Percentiles rank a stretch among this genome's conserved stretches.
Conservation (phyloP, 2,797 vertebrate genomes). For the Oreochromis mossambicus region DNA sequence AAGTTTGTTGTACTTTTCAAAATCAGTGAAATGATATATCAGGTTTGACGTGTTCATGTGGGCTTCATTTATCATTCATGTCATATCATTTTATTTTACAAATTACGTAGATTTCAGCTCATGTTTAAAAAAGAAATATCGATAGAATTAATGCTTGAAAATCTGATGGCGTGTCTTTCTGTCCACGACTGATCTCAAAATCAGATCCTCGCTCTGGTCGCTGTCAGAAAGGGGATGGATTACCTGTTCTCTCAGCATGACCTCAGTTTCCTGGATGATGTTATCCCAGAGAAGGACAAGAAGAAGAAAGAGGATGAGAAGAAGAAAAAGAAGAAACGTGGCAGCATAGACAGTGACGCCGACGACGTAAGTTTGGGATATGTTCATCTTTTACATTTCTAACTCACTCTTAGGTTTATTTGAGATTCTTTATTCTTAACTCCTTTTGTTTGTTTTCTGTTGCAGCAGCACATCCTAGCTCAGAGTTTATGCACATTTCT, state of each 20-base stretch:
- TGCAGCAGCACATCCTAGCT: neutral
- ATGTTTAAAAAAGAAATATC: neutral
- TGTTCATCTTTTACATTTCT: neutral
- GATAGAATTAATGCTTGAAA: neutral
- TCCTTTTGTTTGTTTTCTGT: neutral
- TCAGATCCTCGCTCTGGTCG: conserved; percentile 95
- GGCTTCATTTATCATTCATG: accelerated
- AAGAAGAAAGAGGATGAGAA: conserved; percentile 99
- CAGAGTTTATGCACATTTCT: neutral
- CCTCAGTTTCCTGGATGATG: conserved; percentile 93
- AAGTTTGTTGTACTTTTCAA: neutral
- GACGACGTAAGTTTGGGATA: conserved; percentile 84
- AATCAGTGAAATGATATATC: neutral
- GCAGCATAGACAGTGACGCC: conserved; percentile 89
- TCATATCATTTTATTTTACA: neutral
- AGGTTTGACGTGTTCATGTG: neutral
- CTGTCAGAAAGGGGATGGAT: conserved; percentile 96
- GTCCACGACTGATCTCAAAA: neutral
- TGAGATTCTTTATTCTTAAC: neutral
- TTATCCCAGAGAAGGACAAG: conserved; percentile 99
- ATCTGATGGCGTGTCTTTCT: accelerated
- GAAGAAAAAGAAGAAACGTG: conserved; percentile 89
- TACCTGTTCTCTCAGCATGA: conserved; percentile 96
- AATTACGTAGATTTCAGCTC: accelerated
- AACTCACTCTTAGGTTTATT: neutral